A percentile compares a stretch with the other conserved stretches of the same genome.
Evolutionary conservation across 2,888 invertebrate genomes (phyloP).

Genomic region (Sicus ferrugineus): DNA sequence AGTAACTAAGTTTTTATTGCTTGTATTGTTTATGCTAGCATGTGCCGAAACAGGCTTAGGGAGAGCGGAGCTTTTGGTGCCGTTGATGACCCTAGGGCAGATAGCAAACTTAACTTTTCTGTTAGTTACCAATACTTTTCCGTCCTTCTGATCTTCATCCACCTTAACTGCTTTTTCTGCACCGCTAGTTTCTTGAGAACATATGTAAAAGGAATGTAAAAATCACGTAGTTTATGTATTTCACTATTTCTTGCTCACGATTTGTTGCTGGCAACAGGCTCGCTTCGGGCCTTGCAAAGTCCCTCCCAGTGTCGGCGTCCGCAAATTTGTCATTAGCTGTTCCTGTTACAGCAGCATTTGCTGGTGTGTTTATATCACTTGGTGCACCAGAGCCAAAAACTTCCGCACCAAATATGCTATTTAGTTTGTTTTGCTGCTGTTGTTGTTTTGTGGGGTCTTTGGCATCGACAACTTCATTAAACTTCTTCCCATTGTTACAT

Average conservation of each 20-base stretch:
- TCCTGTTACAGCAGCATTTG: neutral
- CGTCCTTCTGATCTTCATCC: neutral
- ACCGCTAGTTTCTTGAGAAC: slow-evolving; percentile 39
- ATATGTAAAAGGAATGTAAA: slow-evolving; percentile 41
- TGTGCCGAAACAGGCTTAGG: neutral
- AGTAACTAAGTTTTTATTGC: no score
- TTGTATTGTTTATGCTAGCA: neutral
- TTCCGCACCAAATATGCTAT: neutral
- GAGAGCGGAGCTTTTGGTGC: neutral
- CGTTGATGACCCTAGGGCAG: neutral
- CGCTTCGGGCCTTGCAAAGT: neutral
- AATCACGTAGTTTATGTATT: slow-evolving; percentile 35
- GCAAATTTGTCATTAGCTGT: neutral
- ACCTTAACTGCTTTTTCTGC: neutral
- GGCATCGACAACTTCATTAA: slow-evolving; percentile 5
- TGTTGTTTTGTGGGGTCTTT: slow-evolving; percentile 3
- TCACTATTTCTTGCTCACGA: slow-evolving; percentile 38
- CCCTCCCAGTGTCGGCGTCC: neutral
- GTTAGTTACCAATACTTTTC: neutral
- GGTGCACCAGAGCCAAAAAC: neutral
- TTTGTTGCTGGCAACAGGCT: slow-evolving; percentile 23
- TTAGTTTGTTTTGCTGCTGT: neutral
- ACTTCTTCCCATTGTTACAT: neutral
- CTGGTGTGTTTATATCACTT: neutral
- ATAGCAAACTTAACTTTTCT: slow-evolving; percentile 21